These are phyloP conservation scores for Lumbricus terrestris DNA, from an alignment of 2,888 invertebrate species.

Conservation along the genomic window DNA sequence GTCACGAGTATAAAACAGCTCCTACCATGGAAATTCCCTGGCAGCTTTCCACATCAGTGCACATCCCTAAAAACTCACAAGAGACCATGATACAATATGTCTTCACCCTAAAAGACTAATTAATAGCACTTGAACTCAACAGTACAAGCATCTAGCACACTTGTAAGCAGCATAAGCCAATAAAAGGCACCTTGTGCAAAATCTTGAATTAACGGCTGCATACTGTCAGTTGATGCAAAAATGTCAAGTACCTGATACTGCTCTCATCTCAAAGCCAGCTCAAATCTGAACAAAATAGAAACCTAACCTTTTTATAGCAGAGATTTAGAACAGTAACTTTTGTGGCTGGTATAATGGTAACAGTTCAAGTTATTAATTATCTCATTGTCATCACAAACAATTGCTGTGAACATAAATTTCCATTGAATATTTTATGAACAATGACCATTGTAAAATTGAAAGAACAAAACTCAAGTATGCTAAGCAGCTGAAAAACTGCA, in stretches of 20 bases:
- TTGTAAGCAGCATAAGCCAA: background rate
- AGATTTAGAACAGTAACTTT: background rate
- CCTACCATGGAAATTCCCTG: background rate
- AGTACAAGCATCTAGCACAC: too few species aligned
- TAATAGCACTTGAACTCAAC: too few species aligned
- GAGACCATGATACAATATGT: background rate
- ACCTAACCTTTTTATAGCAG: background rate
- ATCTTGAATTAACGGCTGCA: background rate
- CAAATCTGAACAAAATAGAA: background rate
- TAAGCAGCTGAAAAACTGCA: background rate
- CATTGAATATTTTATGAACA: background rate
- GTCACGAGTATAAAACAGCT: background rate
- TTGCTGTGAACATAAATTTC: too few species aligned
- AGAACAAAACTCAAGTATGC: background rate
- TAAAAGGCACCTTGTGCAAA: background rate
- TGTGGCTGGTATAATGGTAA: background rate
- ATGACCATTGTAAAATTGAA: background rate
- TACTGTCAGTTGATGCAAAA: background rate
- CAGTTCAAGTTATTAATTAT: background rate
- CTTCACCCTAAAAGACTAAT: background rate
- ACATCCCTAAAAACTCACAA: background rate
- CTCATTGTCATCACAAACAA: background rate
- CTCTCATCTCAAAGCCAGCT: background rate
- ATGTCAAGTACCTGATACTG: background rate
- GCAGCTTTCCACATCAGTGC: background rate